phyloP scores from a whole-genome alignment of 2,113 vertebrate species.

The Cygnus atratus region DNA sequence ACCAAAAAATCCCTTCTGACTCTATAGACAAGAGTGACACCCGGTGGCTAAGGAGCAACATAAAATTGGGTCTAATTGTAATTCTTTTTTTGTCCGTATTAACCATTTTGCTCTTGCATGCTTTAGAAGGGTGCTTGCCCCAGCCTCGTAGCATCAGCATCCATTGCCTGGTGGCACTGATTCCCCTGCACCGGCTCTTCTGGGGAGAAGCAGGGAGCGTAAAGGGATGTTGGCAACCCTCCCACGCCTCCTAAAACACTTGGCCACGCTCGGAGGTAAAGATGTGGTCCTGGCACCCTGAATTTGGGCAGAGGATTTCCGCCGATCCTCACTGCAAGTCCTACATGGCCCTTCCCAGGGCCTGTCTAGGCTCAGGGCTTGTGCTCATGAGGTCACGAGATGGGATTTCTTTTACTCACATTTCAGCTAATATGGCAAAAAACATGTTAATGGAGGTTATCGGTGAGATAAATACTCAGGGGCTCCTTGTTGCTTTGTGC shows the following conservation, averaged over 20 bases:
- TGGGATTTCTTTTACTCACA: fast-evolving
- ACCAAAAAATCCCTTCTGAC: not conserved
- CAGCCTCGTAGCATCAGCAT: no score
- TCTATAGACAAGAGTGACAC: constrained; percentile 37
- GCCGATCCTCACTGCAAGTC: not conserved
- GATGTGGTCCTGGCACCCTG: not conserved
- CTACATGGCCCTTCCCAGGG: not conserved
- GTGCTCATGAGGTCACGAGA: not conserved
- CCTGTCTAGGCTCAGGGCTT: not conserved
- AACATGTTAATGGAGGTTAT: not conserved
- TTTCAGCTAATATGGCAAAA: not conserved
- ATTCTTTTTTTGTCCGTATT: not conserved
- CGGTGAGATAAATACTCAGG: not conserved
- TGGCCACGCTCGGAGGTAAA: not conserved
- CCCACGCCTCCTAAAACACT: not conserved
- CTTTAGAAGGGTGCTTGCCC: not conserved
- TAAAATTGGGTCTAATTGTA: not conserved
- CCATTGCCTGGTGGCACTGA: fast-evolving
- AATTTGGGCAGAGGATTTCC: not conserved
- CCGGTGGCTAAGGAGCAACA: not conserved
- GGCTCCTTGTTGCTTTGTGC: not conserved
- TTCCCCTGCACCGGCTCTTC: not conserved
- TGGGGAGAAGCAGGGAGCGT: not conserved
- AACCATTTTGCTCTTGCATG: not conserved
- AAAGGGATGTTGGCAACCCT: not conserved